Evolutionary conservation across 2,113 vertebrate genomes (phyloP).

Genomic region (Campylomormyrus numenius): DNA sequence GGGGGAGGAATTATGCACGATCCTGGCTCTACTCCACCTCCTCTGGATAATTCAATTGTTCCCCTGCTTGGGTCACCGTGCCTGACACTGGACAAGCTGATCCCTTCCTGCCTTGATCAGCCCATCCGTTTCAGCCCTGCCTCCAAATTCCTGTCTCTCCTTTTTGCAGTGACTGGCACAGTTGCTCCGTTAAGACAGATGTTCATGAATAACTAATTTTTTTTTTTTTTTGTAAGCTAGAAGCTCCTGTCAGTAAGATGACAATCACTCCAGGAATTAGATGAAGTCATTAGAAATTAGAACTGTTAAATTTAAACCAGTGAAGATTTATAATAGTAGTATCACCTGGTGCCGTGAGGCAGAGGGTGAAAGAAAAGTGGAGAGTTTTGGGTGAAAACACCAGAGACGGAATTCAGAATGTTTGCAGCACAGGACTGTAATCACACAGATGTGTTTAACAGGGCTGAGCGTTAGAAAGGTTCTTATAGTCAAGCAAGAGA

Average conservation of each 20-base stretch:
- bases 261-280: not conserved
- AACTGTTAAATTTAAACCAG: not conserved
- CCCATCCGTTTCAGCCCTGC: not conserved
- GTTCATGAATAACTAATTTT: slow-evolving; percentile 2
- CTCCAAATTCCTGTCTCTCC: not conserved
- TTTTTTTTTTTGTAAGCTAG: not conserved
- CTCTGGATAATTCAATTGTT: not conserved
- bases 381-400: not conserved
- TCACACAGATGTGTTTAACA: not conserved
- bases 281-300: not conserved
- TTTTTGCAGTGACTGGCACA: not conserved
- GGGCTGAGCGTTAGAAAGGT: not conserved
- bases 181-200: not conserved
- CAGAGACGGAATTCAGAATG: not conserved
- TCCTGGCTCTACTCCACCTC: not conserved
- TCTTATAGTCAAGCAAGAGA: not conserved
- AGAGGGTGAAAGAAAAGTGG: not conserved
- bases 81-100: not conserved
- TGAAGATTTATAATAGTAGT: not conserved
- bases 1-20: not conserved
- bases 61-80: not conserved
- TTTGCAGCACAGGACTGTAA: not conserved
- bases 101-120: not conserved
- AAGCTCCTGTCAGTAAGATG: not conserved
- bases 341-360: not conserved